Conservation (phyloP, 2,797 vertebrate genomes). For the Psittacula echo region DNA sequence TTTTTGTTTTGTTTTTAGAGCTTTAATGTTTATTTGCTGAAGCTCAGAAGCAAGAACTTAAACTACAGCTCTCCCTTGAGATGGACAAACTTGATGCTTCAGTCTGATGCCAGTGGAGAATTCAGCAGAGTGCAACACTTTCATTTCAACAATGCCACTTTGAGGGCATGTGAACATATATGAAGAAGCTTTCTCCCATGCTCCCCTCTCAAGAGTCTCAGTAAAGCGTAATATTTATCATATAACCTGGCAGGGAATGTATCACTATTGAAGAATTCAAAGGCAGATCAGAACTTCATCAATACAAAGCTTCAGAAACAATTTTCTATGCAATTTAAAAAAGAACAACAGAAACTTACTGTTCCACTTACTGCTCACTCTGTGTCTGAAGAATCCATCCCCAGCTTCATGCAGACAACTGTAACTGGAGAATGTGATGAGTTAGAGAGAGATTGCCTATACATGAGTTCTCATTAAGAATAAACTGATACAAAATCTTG, state of each 20-base stretch:
- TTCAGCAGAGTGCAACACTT: not conserved
- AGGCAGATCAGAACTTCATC: constrained; percentile 14
- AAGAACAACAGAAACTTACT: not conserved
- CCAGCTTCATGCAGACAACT: constrained; percentile 36
- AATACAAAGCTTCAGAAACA: not conserved
- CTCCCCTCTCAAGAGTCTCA: not conserved
- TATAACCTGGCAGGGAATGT: constrained; percentile 23
- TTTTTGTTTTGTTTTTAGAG: not conserved
- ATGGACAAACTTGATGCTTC: constrained; percentile 34
- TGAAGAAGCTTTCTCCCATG: not conserved
- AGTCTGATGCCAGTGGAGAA: constrained; percentile 19
- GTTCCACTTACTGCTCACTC: constrained; percentile 29
- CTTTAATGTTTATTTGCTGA: constrained; percentile 35
- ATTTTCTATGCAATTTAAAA: not conserved
- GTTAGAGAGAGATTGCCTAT: constrained; percentile 33
- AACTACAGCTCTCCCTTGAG: constrained; percentile 28
- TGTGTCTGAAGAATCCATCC: constrained; percentile 9
- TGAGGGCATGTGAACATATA: not conserved
- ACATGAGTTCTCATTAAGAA: constrained; percentile 36
- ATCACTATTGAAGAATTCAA: not conserved
- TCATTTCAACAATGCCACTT: not conserved
- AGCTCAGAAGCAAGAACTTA: constrained; percentile 32
- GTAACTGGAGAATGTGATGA: constrained; percentile 15
- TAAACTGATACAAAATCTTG: constrained; percentile 40
- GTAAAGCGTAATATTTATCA: not conserved